Conservation (phyloP, 2,888 invertebrate species). For the Lithophane leautieri region DNA sequence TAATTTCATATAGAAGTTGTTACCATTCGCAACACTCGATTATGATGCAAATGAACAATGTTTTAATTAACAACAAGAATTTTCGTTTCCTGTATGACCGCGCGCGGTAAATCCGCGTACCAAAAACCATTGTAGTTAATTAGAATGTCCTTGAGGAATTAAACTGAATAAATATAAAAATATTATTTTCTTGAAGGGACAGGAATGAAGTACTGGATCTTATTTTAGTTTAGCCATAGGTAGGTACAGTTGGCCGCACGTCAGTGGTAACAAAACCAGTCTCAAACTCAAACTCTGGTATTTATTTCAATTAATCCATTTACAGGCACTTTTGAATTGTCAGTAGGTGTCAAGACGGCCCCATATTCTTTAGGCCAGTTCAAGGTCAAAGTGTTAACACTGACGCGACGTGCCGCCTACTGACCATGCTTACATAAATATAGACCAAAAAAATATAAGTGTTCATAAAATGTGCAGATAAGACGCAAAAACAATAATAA, state of each 20-base stretch:
- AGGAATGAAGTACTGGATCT: background rate
- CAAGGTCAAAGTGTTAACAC: too few species aligned
- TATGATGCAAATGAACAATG: constrained; percentile 1
- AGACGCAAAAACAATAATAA: background rate
- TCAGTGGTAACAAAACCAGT: too few species aligned
- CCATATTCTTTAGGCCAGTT: too few species aligned
- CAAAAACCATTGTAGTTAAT: too few species aligned
- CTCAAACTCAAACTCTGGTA: too few species aligned
- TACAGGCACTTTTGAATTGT: too few species aligned
- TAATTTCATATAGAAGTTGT: background rate
- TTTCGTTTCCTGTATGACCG: too few species aligned
- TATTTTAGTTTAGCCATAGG: background rate
- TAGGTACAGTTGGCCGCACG: background rate
- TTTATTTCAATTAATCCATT: too few species aligned
- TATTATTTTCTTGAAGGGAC: background rate
- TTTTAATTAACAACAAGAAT: background rate
- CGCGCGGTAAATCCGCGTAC: too few species aligned
- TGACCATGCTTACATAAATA: background rate
- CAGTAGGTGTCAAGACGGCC: too few species aligned
- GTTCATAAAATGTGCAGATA: constrained; percentile 2
- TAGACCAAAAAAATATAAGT: background rate
- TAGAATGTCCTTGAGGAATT: too few species aligned
- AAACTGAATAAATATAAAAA: background rate
- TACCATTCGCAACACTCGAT: background rate
- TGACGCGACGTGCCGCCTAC: too few species aligned